Base-by-base conservation (phyloP, 1,140 invertebrate species). In the Drosophila arizonae region DNA sequence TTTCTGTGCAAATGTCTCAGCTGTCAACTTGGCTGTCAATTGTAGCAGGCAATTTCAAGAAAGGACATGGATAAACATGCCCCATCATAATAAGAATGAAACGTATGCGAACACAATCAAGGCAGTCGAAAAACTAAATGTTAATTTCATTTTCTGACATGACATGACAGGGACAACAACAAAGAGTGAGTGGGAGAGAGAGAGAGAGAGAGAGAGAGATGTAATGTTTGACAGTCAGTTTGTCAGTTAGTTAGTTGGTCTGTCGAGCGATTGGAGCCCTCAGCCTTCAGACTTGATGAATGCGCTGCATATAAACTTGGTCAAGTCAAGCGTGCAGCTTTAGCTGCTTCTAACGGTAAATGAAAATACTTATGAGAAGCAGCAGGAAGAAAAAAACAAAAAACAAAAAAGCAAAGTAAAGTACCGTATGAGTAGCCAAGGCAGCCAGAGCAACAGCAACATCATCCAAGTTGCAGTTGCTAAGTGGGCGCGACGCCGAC, bases 141-240 rank as follows among this genome's bases (percentile, higher is more conserved):
- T 76, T 81, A 86, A 81, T 87, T 79, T 68, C 75, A 87, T 87
- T 87, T 82, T 73, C 70, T 86, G 81, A 81, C 82, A 78, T 79
- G 79, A 79, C 62, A 72, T 46, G 57, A 54, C 43, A 65, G 55
- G 13, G 48, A 46, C 46, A 74, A 72, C 66, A 79, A 21, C 48
- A 28, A 24, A 6, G 54, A 41, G 8, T 17, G n/a, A 43, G 41
- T 0, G 13, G 1, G 41, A 43, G 41, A 45, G n/a, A 43, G 41
- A 15, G 41, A 6, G 41, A 3, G 41, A 13, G 41, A n/a, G 41
- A 6, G 43, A 8, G 43, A 3, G n/a, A 72, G 33, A 57, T 66
- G 15, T 55, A 52, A 57, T 65, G 50, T 10, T 24, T 52, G 51
- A 15, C 76, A 75, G 77, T 21, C 41, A 51, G 76, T 66, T 66